These are phyloP conservation scores for Mus minutoides DNA, from an alignment of 2,797 vertebrate genomes.

Conservation along the genomic window DNA sequence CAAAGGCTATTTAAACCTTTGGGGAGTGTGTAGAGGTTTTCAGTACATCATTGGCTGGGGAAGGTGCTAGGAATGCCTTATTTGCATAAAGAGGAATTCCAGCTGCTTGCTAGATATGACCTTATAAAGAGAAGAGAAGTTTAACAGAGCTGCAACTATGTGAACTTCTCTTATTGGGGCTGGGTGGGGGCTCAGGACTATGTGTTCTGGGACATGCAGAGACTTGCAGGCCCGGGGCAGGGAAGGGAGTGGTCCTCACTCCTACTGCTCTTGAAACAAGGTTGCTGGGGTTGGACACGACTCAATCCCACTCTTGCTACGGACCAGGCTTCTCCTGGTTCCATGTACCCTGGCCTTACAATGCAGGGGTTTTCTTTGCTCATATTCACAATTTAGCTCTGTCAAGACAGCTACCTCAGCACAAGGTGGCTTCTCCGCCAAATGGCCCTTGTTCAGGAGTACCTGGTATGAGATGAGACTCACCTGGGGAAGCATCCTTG, in stretches of 20 bases:
- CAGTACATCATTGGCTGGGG: background rate
- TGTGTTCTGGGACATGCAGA: background rate
- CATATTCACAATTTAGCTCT: background rate
- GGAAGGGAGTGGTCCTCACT: background rate
- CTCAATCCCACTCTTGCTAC: background rate
- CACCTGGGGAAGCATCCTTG: constrained; percentile 83
- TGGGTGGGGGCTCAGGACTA: background rate
- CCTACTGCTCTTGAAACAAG: background rate
- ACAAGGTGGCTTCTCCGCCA: background rate
- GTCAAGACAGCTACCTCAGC: background rate
- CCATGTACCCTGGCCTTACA: background rate
- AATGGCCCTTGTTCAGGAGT: too few species aligned
- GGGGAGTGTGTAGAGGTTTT: background rate
- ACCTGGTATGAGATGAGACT: background rate
- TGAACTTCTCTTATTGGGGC: background rate
- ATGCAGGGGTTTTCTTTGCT: background rate
- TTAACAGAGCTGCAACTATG: background rate
- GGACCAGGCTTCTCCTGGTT: background rate
- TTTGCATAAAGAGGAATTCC: background rate
- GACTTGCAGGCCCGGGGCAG: background rate
- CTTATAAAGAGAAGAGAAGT: background rate
- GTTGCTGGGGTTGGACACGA: background rate
- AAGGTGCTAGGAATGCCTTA: background rate
- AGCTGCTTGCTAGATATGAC: background rate
- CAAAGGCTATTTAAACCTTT: background rate